phyloP scores from a whole-genome alignment of 2,113 vertebrate species.

The Furnarius figulus region DNA sequence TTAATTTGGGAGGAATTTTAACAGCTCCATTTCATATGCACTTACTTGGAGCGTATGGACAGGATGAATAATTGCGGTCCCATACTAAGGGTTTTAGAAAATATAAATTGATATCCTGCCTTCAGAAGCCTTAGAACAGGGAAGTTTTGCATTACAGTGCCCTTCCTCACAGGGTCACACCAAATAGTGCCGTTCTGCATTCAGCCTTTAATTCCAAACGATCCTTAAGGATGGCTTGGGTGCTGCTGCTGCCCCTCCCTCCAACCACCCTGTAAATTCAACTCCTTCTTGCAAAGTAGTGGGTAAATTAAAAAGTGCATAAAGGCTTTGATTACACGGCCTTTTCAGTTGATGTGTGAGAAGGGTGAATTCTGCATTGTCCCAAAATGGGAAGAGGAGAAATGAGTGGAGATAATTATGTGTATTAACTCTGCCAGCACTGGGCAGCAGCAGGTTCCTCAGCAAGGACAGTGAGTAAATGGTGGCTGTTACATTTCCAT shows the following conservation, averaged over 20 bases:
- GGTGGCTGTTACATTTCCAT: neutral
- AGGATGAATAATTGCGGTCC: neutral
- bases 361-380: neutral
- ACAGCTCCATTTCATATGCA: neutral
- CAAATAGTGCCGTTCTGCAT: neutral
- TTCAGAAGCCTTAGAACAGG: neutral
- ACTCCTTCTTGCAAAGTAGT: neutral
- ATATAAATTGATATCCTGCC: neutral
- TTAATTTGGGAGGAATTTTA: conserved; percentile 31
- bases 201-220: neutral
- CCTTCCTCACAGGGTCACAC: neutral
- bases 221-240: neutral
- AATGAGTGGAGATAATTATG: neutral
- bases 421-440: neutral
- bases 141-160: neutral
- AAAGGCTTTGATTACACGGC: neutral
- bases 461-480: neutral
- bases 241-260: neutral
- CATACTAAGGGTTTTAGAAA: neutral
- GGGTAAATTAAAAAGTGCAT: neutral
- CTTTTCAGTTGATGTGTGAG: neutral
- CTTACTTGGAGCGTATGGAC: neutral
- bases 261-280: neutral
- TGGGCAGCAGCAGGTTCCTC: neutral
- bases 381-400: neutral